Evolutionary conservation across 2,113 vertebrate genomes (phyloP), one percentile per base, ranked within the genome.

Genomic region (Ascaphus truei): DNA sequence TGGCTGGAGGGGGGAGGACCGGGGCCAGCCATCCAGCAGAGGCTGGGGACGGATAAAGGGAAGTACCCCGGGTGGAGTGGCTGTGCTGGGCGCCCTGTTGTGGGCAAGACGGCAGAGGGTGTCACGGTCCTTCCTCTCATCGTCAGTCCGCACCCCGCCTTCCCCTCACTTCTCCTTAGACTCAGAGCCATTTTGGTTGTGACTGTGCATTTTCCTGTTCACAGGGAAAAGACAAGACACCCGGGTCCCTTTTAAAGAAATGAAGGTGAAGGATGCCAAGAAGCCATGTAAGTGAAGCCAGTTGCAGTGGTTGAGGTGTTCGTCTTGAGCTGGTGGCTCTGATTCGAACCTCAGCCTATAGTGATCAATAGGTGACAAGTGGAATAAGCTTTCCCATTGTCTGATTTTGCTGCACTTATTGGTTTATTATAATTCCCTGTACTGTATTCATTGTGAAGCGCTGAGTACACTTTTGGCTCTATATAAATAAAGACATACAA

Each of bases 181-280:
- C 18, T 56, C 27, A 15, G 10, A 16, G 52, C 6, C 15, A 18
- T 25, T 3, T 23, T 58, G 20, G 3, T 31, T 58, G 55, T 66
- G 16, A 25, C 34, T 11, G 10, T 23, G 23, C 51, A 10, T 18
- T 13, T 16, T 26, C 4, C 13, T 41, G 39, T 26, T 22, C 59
- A 15, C 9, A 61, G 62, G 16, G 27, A 67, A 7, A 15, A 56
- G 31, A 11, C 25, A 15, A 56, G 31, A 11, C 25, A 16, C 37
- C 56, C 5, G 30, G 66, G 39, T 59, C 48, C 15, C 18, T n/a
- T 37, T 53, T 15, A 59, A 55, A 74, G 66, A 73, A 78, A 92
- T 92, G 90, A 92, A 92, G 87, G 91, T 92, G 82, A 92, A 92
- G 75, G 90, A 92, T 83, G 88, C 88, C 77, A 92, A 92, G 81